phyloP scores from a whole-genome alignment of 2,888 invertebrate genomes.

The Napeogenes sylphis region DNA sequence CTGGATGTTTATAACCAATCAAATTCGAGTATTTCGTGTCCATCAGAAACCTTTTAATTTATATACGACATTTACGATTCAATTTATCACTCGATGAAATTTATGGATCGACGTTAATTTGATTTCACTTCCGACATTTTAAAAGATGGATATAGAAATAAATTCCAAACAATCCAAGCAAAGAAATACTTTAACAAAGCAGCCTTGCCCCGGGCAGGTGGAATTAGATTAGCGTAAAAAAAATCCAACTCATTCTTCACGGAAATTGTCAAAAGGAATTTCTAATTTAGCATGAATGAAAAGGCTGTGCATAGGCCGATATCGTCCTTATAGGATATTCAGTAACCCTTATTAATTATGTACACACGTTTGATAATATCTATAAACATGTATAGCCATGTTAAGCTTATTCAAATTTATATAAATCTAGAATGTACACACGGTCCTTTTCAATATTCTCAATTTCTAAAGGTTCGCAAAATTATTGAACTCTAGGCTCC shows the following conservation, averaged over 20 bases:
- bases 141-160: background rate
- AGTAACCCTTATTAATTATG: background rate
- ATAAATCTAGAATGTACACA: too few species aligned
- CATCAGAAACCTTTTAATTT: constrained; percentile 19
- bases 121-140: constrained; percentile 9
- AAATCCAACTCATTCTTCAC: background rate
- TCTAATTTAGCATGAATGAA: background rate
- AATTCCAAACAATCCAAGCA: background rate
- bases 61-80: constrained; percentile 10
- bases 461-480: constrained; percentile 24
- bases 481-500: background rate
- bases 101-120: constrained; percentile 13
- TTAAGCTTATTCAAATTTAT: too few species aligned
- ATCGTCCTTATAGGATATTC: background rate
- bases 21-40: constrained; percentile 13
- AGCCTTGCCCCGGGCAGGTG: background rate
- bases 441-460: constrained; percentile 17
- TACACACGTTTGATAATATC: background rate
- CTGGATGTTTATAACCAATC: background rate
- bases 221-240: background rate
- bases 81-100: constrained; percentile 18
- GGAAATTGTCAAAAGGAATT: background rate
- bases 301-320: background rate
- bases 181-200: background rate
- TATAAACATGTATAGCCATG: too few species aligned